Conservation (phyloP, 2,888 invertebrate species). For the Acrocyrtus sp. region DNA sequence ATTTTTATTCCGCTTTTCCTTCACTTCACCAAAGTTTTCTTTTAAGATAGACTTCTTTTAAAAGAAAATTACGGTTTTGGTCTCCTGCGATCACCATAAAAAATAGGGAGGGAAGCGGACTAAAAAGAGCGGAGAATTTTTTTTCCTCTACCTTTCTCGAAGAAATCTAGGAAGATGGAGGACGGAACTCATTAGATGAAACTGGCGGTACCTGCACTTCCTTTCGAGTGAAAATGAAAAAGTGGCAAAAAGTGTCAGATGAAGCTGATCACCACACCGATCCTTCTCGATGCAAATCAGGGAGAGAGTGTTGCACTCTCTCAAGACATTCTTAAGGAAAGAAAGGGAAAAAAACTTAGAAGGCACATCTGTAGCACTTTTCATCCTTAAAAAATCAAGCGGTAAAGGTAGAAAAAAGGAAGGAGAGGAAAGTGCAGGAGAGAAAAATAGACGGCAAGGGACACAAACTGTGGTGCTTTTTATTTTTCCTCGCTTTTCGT, state of each 20-base stretch:
- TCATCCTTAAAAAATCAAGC: no score
- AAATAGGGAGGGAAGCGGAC: slow-evolving; percentile 24
- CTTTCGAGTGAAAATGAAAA: not conserved
- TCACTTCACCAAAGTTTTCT: slow-evolving; percentile 14
- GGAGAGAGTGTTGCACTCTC: not conserved
- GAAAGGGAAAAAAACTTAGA: not conserved
- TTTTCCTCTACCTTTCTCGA: no score
- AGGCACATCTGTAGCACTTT: not conserved
- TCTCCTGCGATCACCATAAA: slow-evolving; percentile 44
- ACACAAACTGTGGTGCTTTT: no score
- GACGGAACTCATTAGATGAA: slow-evolving; percentile 13
- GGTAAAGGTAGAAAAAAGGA: not conserved
- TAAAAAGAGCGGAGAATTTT: slow-evolving; percentile 20
- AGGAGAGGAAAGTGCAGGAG: not conserved
- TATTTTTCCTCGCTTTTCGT: no score
- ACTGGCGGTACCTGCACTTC: no score
- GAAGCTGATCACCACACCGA: slow-evolving; percentile 14
- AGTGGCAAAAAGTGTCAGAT: not conserved
- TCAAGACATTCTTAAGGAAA: not conserved
- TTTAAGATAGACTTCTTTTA: not conserved
- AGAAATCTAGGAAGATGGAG: slow-evolving; percentile 7
- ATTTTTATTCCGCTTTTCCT: not conserved
- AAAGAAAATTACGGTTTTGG: not conserved
- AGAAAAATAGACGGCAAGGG: slow-evolving; percentile 3
- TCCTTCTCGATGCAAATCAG: slow-evolving; percentile 12